phyloP scores from a whole-genome alignment of 2,797 vertebrate species.

The Enteromius afrohamiltoni region DNA sequence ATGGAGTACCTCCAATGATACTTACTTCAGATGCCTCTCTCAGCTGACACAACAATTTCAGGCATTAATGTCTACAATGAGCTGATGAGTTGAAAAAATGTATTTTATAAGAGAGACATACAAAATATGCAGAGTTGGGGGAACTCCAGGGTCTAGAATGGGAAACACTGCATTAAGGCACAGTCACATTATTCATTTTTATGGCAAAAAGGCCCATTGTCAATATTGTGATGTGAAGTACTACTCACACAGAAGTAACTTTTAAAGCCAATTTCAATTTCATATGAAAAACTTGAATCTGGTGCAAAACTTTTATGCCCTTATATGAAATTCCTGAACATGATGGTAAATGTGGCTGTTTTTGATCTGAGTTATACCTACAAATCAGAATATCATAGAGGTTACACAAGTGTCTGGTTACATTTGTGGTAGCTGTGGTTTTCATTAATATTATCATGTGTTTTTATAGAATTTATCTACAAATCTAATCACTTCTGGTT shows the following conservation, averaged over 20 bases:
- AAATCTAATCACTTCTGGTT: constrained; percentile 34
- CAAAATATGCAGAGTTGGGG: background rate
- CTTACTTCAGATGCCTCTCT: background rate
- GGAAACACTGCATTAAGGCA: background rate
- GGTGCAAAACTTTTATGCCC: background rate
- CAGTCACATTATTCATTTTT: background rate
- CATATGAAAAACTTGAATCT: background rate
- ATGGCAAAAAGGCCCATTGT: background rate
- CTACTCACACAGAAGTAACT: background rate
- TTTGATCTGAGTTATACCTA: background rate
- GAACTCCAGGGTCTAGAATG: background rate
- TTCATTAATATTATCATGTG: background rate
- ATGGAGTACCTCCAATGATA: background rate
- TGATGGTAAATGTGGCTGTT: background rate
- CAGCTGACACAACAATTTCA: background rate
- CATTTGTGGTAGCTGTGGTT: background rate
- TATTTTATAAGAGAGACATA: background rate
- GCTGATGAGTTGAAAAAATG: background rate
- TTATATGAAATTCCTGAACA: background rate
- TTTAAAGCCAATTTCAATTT: background rate
- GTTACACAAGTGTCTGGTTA: background rate
- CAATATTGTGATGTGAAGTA: background rate
- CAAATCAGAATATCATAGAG: background rate
- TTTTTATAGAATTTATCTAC: constrained; percentile 2
- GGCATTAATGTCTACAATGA: background rate